Percentiles rank a stretch among this genome's conserved stretches.
Conservation (phyloP, 2,888 invertebrate genomes). For the Tetanocera ferruginea region DNA sequence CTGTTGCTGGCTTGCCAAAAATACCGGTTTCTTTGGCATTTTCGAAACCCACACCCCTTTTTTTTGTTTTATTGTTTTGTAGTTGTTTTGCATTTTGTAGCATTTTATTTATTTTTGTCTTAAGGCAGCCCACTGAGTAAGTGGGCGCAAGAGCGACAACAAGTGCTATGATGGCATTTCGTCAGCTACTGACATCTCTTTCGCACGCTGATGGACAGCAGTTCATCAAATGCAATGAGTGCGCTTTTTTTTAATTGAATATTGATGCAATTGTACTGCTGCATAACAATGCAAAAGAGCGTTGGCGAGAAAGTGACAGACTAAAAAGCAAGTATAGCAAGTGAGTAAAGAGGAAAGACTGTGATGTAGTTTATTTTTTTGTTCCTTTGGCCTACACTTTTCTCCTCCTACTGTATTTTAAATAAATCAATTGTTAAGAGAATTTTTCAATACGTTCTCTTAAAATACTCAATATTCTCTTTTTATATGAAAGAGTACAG, state of each 20-base stretch:
- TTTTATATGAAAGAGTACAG: no score
- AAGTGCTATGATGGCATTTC: not conserved
- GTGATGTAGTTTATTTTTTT: conserved; percentile 5
- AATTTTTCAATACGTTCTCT: not conserved
- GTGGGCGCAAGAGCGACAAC: conserved; percentile 14
- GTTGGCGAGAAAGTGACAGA: conserved; percentile 23
- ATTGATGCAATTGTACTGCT: conserved; percentile 42
- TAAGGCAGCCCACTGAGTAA: not conserved
- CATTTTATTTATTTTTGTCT: conserved; percentile 1
- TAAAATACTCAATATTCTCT: no score
- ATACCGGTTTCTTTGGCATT: conserved; percentile 27
- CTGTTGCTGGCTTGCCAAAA: not conserved
- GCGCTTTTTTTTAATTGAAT: conserved; percentile 57
- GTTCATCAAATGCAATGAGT: conserved; percentile 60
- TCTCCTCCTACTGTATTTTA: conserved; percentile 32
- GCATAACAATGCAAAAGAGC: not conserved
- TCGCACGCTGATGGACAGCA: conserved; percentile 64
- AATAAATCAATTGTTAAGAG: conserved; percentile 8
- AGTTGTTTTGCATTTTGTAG: not conserved
- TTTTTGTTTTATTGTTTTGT: not conserved
- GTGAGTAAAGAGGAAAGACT: not conserved
- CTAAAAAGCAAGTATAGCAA: not conserved
- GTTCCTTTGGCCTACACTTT: conserved; percentile 10
- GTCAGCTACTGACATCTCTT: conserved; percentile 10
- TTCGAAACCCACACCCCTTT: conserved; percentile 27